Conservation (phyloP, 2,113 vertebrate genomes). For the Mesoclemmys tuberculata region DNA sequence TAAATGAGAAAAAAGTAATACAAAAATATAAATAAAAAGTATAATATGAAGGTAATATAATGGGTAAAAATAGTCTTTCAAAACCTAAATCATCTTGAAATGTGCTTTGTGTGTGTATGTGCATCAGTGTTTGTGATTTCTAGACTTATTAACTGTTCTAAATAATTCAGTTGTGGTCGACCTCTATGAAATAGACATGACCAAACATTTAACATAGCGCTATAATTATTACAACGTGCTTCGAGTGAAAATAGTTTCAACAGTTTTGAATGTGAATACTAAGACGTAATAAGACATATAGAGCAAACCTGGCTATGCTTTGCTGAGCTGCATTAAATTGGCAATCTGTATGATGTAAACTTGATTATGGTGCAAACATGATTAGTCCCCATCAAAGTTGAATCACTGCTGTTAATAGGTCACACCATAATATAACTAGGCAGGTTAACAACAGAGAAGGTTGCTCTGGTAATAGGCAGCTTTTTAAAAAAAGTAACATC, state of each 20-base stretch:
- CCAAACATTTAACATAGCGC: slow-evolving; percentile 18
- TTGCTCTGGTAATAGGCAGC: neutral
- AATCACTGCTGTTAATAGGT: slow-evolving; percentile 52
- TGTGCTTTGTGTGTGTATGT: neutral
- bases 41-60: neutral
- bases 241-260: neutral
- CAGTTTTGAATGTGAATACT: slow-evolving; percentile 22
- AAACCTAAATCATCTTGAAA: neutral
- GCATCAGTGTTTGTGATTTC: neutral
- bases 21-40: neutral
- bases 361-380: slow-evolving; percentile 60
- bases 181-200: neutral
- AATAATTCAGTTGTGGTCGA: neutral
- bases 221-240: slow-evolving; percentile 17
- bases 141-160: neutral
- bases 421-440: slow-evolving; percentile 19
- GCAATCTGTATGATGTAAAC: slow-evolving; percentile 57
- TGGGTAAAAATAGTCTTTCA: neutral
- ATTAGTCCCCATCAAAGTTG: slow-evolving; percentile 57
- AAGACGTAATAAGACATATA: slow-evolving; percentile 36
- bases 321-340: slow-evolving; percentile 51
- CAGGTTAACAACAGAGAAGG: neutral
- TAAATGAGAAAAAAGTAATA: neutral
- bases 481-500: neutral
- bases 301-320: slow-evolving; percentile 17